Percentiles rank a stretch among this genome's conserved stretches.
phyloP scores from a whole-genome alignment of 2,888 invertebrate genomes.

The Andrena bicolor region DNA sequence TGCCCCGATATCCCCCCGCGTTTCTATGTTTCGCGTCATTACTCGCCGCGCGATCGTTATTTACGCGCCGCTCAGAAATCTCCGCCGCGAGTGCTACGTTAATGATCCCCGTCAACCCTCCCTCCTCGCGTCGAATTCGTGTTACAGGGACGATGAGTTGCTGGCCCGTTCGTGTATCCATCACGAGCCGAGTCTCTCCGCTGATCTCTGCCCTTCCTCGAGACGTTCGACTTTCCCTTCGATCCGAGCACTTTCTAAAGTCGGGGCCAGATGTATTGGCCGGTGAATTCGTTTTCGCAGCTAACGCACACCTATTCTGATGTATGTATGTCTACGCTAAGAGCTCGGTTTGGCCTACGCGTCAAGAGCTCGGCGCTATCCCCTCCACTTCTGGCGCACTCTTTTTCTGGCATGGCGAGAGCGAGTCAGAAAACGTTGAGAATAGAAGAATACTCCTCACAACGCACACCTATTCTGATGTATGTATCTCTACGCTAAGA shows the following conservation, averaged over 20 bases:
- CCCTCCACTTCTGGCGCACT: too few relatives aligned
- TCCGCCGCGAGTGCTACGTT: constrained; percentile 22
- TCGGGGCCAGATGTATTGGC: too few relatives aligned
- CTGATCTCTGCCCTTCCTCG: constrained; percentile 4
- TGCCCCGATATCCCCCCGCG: constrained; percentile 65
- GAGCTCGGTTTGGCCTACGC: too few relatives aligned
- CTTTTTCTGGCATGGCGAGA: too few relatives aligned
- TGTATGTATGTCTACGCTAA: too few relatives aligned
- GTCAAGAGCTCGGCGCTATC: too few relatives aligned
- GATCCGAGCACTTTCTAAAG: constrained; percentile 19
- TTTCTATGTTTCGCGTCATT: constrained; percentile 52
- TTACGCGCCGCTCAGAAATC: constrained; percentile 48
- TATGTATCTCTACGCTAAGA: too few relatives aligned
- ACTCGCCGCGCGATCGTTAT: constrained; percentile 45
- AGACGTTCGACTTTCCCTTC: constrained; percentile 20
- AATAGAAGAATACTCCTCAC: too few relatives aligned
- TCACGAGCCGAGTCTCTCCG: constrained; percentile 4
- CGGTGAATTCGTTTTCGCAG: too few relatives aligned
- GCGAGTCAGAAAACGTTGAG: too few relatives aligned
- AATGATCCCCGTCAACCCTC: constrained; percentile 17
- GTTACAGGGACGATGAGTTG: constrained; percentile 35
- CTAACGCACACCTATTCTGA: too few relatives aligned
- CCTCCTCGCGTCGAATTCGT: not conserved
- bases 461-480: too few relatives aligned
- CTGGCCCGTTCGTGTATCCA: constrained; percentile 20